Percentiles rank a stretch among this genome's conserved stretches.
Evolutionary conservation across 2,797 vertebrate species (phyloP).

Genomic region (Heteromormyrus szaboi): DNA sequence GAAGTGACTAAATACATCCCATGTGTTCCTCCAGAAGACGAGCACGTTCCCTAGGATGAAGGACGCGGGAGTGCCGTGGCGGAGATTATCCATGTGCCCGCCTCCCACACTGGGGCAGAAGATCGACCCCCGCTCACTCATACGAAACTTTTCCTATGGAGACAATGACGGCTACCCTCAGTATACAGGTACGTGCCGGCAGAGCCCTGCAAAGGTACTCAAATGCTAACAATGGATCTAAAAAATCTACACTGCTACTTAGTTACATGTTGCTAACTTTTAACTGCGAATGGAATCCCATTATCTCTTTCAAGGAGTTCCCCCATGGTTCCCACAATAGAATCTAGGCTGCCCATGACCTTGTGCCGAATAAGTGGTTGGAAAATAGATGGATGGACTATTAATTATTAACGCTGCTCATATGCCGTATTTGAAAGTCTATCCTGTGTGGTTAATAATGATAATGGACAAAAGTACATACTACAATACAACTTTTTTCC

Average conservation of each 20-base stretch:
- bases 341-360: background rate
- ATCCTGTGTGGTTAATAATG: background rate
- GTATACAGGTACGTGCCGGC: conserved; percentile 69
- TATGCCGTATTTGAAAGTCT: background rate
- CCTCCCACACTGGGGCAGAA: conserved; percentile 79
- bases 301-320: background rate
- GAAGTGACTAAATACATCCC: background rate
- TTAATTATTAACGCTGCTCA: background rate
- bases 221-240: background rate
- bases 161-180: conserved; percentile 76
- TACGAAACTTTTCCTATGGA: conserved; percentile 79
- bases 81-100: conserved; percentile 84
- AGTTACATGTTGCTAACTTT: background rate
- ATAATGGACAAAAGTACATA: background rate
- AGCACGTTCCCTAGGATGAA: conserved; percentile 80
- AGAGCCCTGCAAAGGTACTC: background rate
- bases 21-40: conserved; percentile 62
- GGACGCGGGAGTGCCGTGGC: conserved; percentile 86
- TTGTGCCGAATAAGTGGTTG: background rate
- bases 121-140: conserved; percentile 73
- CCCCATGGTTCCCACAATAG: background rate
- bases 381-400: background rate
- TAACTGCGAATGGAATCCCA: background rate
- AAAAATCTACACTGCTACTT: background rate
- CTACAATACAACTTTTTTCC: background rate